Percentiles rank a stretch among this genome's conserved stretches.
Evolutionary conservation across 2,797 vertebrate genomes (phyloP).

Genomic region (Lithobates pipiens): DNA sequence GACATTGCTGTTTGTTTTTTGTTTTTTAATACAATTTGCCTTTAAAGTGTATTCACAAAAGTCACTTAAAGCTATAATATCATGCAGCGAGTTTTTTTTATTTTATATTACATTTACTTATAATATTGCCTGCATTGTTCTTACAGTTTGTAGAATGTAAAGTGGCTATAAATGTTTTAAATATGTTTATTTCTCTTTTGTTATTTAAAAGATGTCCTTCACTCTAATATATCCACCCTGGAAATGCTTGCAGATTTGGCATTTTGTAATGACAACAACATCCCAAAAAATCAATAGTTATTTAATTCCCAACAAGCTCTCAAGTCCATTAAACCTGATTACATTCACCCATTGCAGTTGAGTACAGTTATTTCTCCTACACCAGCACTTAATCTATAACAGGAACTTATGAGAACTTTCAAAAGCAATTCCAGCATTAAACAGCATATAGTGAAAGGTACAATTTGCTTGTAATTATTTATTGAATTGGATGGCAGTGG

Average conservation of each 20-base stretch:
- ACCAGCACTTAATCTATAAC: constrained; percentile 91
- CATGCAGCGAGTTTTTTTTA: background rate
- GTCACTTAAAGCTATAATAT: background rate
- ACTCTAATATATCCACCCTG: constrained; percentile 82
- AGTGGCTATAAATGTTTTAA: constrained; percentile 21
- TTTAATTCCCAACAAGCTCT: constrained; percentile 93
- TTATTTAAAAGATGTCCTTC: constrained; percentile 71
- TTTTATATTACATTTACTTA: background rate
- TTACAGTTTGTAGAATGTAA: background rate
- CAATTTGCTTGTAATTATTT: constrained; percentile 87
- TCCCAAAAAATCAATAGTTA: constrained; percentile 93
- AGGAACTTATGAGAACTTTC: constrained; percentile 93
- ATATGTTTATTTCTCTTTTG: constrained; percentile 36
- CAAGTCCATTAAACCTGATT: constrained; percentile 92
- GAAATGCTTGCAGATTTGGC: constrained; percentile 85
- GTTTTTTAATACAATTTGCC: no score
- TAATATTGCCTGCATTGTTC: background rate
- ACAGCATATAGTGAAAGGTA: constrained; percentile 85
- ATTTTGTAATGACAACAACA: constrained; percentile 92
- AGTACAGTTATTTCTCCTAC: constrained; percentile 87
- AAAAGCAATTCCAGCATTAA: constrained; percentile 90
- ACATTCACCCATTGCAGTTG: constrained; percentile 90
- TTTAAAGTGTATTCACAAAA: background rate
- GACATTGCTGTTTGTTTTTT: background rate
- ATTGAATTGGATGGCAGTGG: constrained; percentile 76